phyloP scores from a whole-genome alignment of 2,888 invertebrate genomes.

The Clunio marinus region DNA sequence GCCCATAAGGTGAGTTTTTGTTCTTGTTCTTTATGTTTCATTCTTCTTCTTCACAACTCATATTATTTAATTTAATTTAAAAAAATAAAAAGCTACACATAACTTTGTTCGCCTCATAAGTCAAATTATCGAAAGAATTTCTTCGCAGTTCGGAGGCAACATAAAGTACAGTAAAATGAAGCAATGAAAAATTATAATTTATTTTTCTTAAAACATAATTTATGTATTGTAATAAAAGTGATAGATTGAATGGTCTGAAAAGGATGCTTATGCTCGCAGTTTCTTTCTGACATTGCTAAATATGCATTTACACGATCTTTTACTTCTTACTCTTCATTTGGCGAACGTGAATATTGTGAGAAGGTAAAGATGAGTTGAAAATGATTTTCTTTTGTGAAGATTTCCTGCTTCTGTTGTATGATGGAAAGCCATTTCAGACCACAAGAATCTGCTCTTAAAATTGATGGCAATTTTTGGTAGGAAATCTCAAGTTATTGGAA shows the following conservation, averaged over 20 bases:
- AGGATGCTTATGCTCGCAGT: not conserved
- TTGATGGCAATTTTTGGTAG: not conserved
- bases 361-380: not conserved
- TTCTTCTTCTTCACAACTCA: not conserved
- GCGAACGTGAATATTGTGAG: not conserved
- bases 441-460: slow-evolving; percentile 19
- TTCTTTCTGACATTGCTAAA: slow-evolving; percentile 9
- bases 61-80: slow-evolving; percentile 15
- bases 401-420: slow-evolving; percentile 36
- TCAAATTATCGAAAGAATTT: not conserved
- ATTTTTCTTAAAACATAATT: slow-evolving; percentile 24
- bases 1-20: slow-evolving; percentile 69
- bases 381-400: not conserved
- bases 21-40: not conserved
- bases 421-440: slow-evolving; percentile 15
- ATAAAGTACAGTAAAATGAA: slow-evolving; percentile 22
- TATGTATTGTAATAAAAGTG: slow-evolving; percentile 25
- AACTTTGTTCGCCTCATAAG: slow-evolving; percentile 1
- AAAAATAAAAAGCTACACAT: slow-evolving; percentile 8
- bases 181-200: slow-evolving; percentile 38
- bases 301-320: too few relatives aligned
- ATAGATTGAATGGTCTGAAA: slow-evolving; percentile 21
- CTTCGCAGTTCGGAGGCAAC: slow-evolving; percentile 8
- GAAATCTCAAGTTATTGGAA: not conserved
- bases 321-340: too few relatives aligned